Conservation (phyloP, 1,140 invertebrate genomes). For the Panagrolaimus sp. region DNA sequence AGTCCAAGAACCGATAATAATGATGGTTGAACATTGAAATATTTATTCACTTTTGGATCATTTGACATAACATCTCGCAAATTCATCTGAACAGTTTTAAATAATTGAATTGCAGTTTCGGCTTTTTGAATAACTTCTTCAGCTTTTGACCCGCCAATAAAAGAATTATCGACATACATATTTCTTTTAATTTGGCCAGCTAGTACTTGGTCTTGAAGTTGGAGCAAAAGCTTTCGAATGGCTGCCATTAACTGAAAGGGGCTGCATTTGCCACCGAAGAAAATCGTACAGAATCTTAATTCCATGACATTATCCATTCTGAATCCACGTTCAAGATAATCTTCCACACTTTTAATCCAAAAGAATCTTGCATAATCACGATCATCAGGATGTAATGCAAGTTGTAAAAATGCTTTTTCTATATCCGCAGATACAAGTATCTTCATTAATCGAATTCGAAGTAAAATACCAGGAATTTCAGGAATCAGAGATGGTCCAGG, state of each 20-base stretch:
- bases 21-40: too few relatives aligned
- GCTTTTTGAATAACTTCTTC: background rate
- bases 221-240: background rate
- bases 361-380: conserved; percentile 27
- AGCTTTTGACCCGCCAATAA: background rate
- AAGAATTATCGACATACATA: background rate
- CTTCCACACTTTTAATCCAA: conserved; percentile 25
- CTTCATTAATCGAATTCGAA: conserved; percentile 28
- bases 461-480: conserved; percentile 23
- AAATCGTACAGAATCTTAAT: background rate
- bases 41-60: background rate
- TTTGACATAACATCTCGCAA: background rate
- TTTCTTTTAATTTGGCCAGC: background rate
- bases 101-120: background rate
- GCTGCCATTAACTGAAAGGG: background rate
- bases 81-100: background rate
- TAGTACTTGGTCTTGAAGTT: background rate
- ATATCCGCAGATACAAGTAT: conserved; percentile 27
- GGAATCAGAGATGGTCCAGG: conserved; percentile 26
- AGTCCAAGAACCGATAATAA: background rate
- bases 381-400: conserved; percentile 16
- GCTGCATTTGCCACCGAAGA: background rate
- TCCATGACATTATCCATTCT: background rate
- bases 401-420: conserved; percentile 33
- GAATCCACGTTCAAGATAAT: background rate